A percentile compares a stretch with the other conserved stretches of the same genome.
phyloP scores from a whole-genome alignment of 2,888 invertebrate species.

The Scaptomyza caliginosa region DNA sequence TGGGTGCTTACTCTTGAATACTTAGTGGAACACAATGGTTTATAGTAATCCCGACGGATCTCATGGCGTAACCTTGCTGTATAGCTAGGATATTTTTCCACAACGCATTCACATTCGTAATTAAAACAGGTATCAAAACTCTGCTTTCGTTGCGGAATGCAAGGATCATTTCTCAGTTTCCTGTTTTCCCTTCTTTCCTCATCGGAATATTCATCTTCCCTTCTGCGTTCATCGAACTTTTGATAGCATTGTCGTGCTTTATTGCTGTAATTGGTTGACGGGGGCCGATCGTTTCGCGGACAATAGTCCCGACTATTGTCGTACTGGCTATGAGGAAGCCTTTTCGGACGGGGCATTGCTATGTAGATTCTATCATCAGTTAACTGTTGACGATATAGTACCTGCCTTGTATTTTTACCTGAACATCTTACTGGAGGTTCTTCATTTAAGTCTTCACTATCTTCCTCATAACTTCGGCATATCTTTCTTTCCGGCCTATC shows the following conservation, averaged over 20 bases:
- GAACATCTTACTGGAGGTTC: not conserved
- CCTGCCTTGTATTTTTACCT: not conserved
- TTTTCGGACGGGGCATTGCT: not conserved
- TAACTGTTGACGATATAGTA: not conserved
- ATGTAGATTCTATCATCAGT: not conserved
- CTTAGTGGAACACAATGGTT: not conserved
- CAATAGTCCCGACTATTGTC: not conserved
- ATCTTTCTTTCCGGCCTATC: not conserved
- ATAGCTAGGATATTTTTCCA: not conserved
- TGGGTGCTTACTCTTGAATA: not conserved
- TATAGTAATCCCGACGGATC: not conserved
- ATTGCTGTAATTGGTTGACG: not conserved
- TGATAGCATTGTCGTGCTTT: not conserved
- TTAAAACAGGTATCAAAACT: too few relatives aligned
- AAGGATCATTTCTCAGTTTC: not conserved
- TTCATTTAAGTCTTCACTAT: not conserved
- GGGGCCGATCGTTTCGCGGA: not conserved
- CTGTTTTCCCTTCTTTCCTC: not conserved
- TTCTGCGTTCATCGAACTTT: not conserved
- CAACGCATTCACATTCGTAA: not conserved
- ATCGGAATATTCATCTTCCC: not conserved
- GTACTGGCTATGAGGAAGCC: not conserved
- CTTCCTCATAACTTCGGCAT: not conserved
- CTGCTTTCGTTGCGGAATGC: too few relatives aligned
- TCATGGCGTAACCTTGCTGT: not conserved